Base-by-base conservation (phyloP, 2,113 vertebrate species). In the Otocyon megalotis region DNA sequence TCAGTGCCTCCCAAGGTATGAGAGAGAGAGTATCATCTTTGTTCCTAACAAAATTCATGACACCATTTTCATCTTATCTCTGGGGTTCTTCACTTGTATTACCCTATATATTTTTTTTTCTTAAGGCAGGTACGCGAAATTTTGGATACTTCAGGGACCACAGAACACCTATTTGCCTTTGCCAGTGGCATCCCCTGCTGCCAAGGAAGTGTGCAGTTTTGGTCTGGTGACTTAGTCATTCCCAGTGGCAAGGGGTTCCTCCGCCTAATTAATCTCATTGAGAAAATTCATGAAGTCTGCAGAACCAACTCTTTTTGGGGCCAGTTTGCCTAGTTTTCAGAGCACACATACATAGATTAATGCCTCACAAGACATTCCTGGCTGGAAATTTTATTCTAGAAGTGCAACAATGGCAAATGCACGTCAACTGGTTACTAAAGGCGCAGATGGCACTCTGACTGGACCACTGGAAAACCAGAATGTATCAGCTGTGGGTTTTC, bases 191-290 rank as follows among this genome's bases (percentile, higher is more conserved):
- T 80, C 14, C 24, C 35, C 10, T 7, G 12, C 12, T 8, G 67
- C 7, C 30, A 83, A 84, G 48, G 13, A 87, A 26, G 4, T 43
- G 16, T 32, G 9, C 8, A 79, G 3, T 65, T 88, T 67, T 62
- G 28, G 69, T 69, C 32, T 81, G 32, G 28, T 74, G 20, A 85
- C 22, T 89, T 85, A 72, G 30, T 35, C 20, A 69, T 81, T 37
- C 53, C 79, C 37, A 74, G 20, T 8, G 14, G 10, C 26, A 81
- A 94, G 35, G 14, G 43, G 48, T 5, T 35, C 37, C 22, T 94
- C 72, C 94, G 37, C 26, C 80, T 85, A 92, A 20, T 85, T 89
- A 89, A 89, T 74, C 26, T 67, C 16, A 67, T 87, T 91, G 81
- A 67, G 8, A 7, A 96, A 81, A 90, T 69, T 48, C 56, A 81